A percentile compares a stretch with the other conserved stretches of the same genome.
Evolutionary conservation across 2,888 invertebrate genomes (phyloP).

Genomic region (Cheilosia urbana): DNA sequence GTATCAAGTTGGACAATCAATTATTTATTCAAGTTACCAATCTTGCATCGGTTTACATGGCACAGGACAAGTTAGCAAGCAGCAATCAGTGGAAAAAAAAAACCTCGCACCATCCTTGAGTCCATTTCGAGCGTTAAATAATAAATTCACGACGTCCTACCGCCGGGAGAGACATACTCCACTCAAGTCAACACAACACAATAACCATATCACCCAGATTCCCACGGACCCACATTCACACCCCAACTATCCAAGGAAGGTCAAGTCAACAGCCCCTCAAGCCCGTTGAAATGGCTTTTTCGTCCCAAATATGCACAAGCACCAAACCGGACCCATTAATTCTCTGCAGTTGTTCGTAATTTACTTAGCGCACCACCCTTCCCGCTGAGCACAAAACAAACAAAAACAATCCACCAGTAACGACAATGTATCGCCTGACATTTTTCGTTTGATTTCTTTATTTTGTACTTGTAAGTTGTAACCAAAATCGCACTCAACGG

Average conservation of each 20-base stretch:
- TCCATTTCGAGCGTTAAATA: conserved; percentile 47
- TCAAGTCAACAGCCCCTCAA: conserved; percentile 29
- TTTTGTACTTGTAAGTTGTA: not conserved
- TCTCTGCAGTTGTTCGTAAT: conserved; percentile 53
- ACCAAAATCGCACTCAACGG: conserved; percentile 9
- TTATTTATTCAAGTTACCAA: conserved; percentile 58
- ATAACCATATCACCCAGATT: too few species aligned
- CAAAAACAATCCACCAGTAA: not conserved
- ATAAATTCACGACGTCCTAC: conserved; percentile 24
- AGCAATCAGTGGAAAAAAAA: not conserved
- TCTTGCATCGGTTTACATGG: conserved; percentile 35
- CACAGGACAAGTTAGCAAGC: not conserved
- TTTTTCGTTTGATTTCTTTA: conserved; percentile 23
- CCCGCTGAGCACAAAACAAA: conserved; percentile 24
- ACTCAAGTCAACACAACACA: not conserved
- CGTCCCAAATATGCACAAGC: not conserved
- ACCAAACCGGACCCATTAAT: conserved; percentile 29
- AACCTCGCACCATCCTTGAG: conserved; percentile 14
- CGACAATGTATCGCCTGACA: conserved; percentile 18
- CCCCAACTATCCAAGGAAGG: conserved; percentile 3
- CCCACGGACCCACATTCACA: too few species aligned
- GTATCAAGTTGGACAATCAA: conserved; percentile 24
- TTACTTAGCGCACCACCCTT: conserved; percentile 9
- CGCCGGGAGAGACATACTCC: not conserved
- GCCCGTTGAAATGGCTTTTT: not conserved